phyloP scores from a whole-genome alignment of 2,797 vertebrate species.

The Hypotaenidia philippensis region DNA sequence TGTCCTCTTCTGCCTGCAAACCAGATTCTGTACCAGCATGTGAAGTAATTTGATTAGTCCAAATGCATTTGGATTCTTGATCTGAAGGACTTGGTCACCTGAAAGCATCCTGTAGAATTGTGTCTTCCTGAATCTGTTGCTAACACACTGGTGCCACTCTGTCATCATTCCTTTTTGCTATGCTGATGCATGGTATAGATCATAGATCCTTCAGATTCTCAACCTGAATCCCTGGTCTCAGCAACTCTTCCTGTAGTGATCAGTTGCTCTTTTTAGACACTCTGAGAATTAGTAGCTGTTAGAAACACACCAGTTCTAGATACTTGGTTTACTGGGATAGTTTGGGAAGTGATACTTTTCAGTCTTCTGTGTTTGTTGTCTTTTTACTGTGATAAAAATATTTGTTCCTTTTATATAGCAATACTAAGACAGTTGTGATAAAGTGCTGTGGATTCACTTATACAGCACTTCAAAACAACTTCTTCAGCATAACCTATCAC shows the following conservation, averaged over 20 bases:
- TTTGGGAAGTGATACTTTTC: background rate
- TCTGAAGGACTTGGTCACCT: background rate
- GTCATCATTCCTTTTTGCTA: background rate
- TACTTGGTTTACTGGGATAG: background rate
- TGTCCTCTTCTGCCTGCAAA: background rate
- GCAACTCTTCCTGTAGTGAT: background rate
- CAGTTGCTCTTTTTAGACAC: background rate
- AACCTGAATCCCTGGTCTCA: background rate
- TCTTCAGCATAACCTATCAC: background rate
- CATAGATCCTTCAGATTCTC: background rate
- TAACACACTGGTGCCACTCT: background rate
- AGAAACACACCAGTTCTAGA: background rate
- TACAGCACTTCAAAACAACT: background rate
- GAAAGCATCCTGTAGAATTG: background rate
- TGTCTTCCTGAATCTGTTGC: background rate
- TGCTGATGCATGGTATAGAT: background rate
- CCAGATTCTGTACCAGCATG: background rate
- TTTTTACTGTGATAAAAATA: background rate
- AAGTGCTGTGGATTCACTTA: background rate
- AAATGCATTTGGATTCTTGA: background rate
- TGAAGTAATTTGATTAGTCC: background rate
- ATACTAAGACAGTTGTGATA: background rate
- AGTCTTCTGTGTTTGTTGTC: background rate
- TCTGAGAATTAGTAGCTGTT: background rate
- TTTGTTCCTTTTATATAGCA: background rate